Conservation (phyloP, 2,888 invertebrate genomes). For the Lottia gigantea region DNA sequence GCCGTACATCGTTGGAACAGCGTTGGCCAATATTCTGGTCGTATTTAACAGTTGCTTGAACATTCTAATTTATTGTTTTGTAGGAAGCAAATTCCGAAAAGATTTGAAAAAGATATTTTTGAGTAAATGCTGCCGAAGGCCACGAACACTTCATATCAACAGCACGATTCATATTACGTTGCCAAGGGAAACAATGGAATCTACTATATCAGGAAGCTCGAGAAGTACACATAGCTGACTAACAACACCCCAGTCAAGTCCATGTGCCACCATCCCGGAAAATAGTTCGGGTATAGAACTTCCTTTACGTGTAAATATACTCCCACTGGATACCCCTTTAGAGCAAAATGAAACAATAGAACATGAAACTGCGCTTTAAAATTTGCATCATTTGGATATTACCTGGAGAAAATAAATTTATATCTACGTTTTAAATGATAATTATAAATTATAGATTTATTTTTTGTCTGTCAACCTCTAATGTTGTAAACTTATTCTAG, state of each 20-base stretch:
- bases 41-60: conserved; percentile 47
- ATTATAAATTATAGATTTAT: neutral
- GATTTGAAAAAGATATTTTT: conserved; percentile 35
- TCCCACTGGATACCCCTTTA: no score
- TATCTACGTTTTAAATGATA: no score
- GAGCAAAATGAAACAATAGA: neutral
- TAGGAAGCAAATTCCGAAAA: conserved; percentile 40
- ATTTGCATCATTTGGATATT: no score
- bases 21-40: conserved; percentile 38
- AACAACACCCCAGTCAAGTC: neutral
- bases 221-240: conserved; percentile 39
- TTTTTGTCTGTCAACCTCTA: neutral
- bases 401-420: no score
- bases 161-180: conserved; percentile 15
- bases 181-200: conserved; percentile 11
- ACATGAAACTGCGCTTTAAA: neutral
- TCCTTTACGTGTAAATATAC: no score
- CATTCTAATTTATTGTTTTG: conserved; percentile 43
- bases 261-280: no score
- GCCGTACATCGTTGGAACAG: conserved; percentile 29
- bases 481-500: neutral
- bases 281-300: no score
- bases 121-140: conserved; percentile 24
- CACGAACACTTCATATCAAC: conserved; percentile 11
- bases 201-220: conserved; percentile 13